Conservation (phyloP, 2,797 vertebrate species). For the Artibeus lituratus region DNA sequence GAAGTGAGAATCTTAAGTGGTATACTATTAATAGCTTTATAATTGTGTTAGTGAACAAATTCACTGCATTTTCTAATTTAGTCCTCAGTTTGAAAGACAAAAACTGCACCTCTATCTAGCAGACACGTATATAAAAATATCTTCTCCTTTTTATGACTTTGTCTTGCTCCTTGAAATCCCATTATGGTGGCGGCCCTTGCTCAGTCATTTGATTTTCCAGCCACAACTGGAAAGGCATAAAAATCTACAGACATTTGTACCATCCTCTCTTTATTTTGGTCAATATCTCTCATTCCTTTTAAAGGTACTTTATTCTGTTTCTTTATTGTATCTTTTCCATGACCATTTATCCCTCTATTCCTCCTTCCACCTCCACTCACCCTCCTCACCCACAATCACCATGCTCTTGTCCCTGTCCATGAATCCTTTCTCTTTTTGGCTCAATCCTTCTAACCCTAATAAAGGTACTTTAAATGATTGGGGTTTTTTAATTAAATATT, state of each 20-base stretch:
- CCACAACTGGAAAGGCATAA: neutral
- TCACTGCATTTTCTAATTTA: neutral
- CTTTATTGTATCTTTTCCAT: neutral
- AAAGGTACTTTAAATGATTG: neutral
- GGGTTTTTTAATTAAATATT: neutral
- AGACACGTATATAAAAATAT: conserved; percentile 22
- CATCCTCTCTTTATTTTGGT: conserved; percentile 5
- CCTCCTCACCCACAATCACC: neutral
- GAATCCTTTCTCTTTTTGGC: neutral
- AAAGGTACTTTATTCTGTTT: neutral
- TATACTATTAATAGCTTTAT: neutral
- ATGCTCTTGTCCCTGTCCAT: neutral
- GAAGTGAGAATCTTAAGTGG: neutral
- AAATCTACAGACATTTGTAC: neutral
- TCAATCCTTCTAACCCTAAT: neutral
- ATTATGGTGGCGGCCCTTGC: neutral
- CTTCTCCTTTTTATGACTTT: neutral
- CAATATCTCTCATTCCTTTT: neutral
- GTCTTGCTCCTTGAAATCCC: conserved; percentile 38
- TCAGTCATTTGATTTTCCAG: conserved; percentile 25
- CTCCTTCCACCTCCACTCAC: neutral
- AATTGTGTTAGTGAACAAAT: neutral
- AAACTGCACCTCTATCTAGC: neutral
- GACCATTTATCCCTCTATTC: neutral
- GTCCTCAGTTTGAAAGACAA: conserved; percentile 26